phyloP scores from a whole-genome alignment of 2,797 vertebrate genomes.

The Limosa lapponica region DNA sequence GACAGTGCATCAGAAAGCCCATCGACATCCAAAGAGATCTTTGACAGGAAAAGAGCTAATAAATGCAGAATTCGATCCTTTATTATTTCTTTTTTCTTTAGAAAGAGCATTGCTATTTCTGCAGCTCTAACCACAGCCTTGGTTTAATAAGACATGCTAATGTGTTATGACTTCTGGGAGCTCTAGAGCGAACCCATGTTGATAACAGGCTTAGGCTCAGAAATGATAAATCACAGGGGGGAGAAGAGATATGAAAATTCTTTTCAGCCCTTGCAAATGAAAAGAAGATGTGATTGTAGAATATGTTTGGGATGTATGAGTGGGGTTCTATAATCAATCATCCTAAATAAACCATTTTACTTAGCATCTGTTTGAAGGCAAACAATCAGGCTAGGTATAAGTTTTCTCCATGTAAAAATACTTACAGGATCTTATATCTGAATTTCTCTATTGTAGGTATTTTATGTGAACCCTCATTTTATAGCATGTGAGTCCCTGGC shows the following conservation, averaged over 20 bases:
- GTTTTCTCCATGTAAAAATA: conserved; percentile 29
- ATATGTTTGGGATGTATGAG: conserved; percentile 70
- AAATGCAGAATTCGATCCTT: conserved; percentile 19
- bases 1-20: neutral
- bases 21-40: neutral
- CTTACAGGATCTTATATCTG: neutral
- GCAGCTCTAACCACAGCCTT: conserved; percentile 56
- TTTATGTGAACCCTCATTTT: neutral
- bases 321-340: conserved; percentile 75
- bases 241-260: conserved; percentile 78
- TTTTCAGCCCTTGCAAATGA: conserved; percentile 77
- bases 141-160: conserved; percentile 81
- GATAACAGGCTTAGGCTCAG: conserved; percentile 76
- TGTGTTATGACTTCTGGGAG: conserved; percentile 73
- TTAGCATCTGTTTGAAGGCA: conserved; percentile 70
- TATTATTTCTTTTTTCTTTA: conserved; percentile 46
- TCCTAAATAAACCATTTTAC: conserved; percentile 75
- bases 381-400: neutral
- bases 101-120: conserved; percentile 17
- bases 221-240: conserved; percentile 77
- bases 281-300: conserved; percentile 79
- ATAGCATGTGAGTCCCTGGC: neutral
- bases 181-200: conserved; percentile 73
- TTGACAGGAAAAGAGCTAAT: conserved; percentile 29
- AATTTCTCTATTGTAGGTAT: neutral